These are phyloP conservation scores for Drosophila koepferae DNA, from an alignment of 2,888 invertebrate species.

Conservation along the genomic window DNA sequence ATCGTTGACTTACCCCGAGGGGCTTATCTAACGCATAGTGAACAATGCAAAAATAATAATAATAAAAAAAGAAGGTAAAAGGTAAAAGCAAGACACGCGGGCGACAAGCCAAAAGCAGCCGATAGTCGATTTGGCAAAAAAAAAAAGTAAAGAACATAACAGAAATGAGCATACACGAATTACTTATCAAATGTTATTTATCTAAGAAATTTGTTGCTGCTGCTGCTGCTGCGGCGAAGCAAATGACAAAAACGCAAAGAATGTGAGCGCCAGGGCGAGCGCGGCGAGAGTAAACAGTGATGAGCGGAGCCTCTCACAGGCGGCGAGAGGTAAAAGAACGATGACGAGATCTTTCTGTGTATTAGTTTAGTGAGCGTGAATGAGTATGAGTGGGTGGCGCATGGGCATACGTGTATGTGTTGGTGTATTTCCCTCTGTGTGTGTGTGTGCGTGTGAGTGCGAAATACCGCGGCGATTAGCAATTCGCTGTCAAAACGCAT, in stretches of 20 bases:
- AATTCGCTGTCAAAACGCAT: constrained; percentile 78
- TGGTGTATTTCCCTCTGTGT: constrained; percentile 14
- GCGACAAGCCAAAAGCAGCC: constrained; percentile 18
- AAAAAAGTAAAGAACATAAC: constrained; percentile 5
- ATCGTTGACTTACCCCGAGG: constrained; percentile 21
- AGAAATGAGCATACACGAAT: constrained; percentile 28
- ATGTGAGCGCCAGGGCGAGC: constrained; percentile 39
- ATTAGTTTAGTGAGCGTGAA: constrained; percentile 13
- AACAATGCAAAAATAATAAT: constrained; percentile 20
- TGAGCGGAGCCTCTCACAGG: constrained; percentile 12
- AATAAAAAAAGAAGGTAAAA: constrained; percentile 4
- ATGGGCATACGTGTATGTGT: constrained; percentile 4
- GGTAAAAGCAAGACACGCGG: constrained; percentile 23
- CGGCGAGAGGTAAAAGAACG: constrained; percentile 24
- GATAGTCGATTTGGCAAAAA: constrained; percentile 36
- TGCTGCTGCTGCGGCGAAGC: constrained; percentile 37
- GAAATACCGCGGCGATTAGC: constrained; percentile 74
- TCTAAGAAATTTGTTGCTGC: constrained; percentile 45
- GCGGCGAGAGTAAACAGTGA: constrained; percentile 5
- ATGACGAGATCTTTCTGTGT: constrained; percentile 20
- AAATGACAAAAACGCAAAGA: constrained; percentile 70
- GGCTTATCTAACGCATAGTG: constrained; percentile 28
- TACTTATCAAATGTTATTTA: constrained; percentile 62
- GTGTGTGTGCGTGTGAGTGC: constrained; percentile 52
- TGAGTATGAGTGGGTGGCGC: constrained; percentile 32